Evolutionary conservation across 2,888 invertebrate species (phyloP), one percentile per base, ranked within the genome.

Genomic region (Neria commutata): DNA sequence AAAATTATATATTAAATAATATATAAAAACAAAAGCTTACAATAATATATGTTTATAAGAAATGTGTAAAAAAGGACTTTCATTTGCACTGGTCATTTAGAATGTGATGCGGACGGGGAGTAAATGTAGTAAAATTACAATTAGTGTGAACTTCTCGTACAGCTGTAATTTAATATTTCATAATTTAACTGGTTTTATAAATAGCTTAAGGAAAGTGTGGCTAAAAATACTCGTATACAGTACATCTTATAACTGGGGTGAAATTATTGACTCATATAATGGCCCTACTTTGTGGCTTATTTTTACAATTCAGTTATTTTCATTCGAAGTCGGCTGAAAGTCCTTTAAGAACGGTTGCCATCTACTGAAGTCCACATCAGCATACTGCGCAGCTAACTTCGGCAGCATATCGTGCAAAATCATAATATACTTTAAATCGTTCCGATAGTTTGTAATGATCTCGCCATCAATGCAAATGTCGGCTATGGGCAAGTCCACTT

Each of bases 401-500:
- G 66, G 53, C 17, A 74, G 56, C 47, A 67, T 66, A 26, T 67
- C 56, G 25, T 66, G 61, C 14, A 76, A 56, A 17, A 67, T 65
- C n/a, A 65, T 56, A 26, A 71, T 45, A 58, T 63, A 71, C 53
- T 75, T 75, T 2, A 74, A 54, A 62, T 76, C 74, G 14, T 60
- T 67, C 6, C 73, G 67, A 61, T 73, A 76, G 54, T 67, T 64
- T 16, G 55, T 37, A 24, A 70, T 61, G 1, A 72, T 48, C 2
- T 65, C 63, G 8, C 63, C 62, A 58, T 71, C 67, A 17, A 75
- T 65, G 10, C 67, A 64, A 16, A 76, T 72, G 53, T 70, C 67
- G 17, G 68, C 66, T 24, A 72, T 56, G 1, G 76, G 73, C n/a
- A 77, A 63, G 61, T 74, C 72, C 0, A 70, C 65, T 60, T 68